Evolutionary conservation across 1,140 invertebrate species (phyloP), one percentile per base, ranked within the genome.

Genomic region (Teleopsis dalmanni): DNA sequence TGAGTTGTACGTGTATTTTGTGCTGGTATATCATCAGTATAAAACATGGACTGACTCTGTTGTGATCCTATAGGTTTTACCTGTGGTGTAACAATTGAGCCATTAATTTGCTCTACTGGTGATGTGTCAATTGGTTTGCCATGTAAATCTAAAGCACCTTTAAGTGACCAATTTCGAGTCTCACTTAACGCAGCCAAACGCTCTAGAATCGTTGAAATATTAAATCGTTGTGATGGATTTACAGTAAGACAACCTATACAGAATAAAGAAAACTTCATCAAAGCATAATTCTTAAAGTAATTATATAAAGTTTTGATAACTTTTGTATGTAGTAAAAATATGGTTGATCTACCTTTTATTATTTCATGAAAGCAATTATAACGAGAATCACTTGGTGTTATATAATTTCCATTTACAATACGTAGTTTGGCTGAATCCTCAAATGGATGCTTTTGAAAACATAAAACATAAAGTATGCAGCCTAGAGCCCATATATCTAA

Each of bases 401-500:
- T 79, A 72, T 91, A 98, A 65, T 98, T 99, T 51, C 86, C 95
- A 78, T 99, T 99, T 7, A 98, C 78, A 55, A 99, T 98, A 22
- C 87, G 81, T 51, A 99, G 71, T 72, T 99, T 99, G 27, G 95
- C 95, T 49, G 82, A 82, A 75, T 99, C 97, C 67, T 97, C 92
- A 73, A 96, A 99, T 9, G 97, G 97, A 80, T 99, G 97, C 53
- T 84, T 82, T 70, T 88, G 83, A 70, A 87, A 98, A 68, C 94
- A 94, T 10, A 99, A 73, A 23, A 86, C 81, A 72, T 91, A 99
- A 0, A 98, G 73, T 43, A 99, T 81, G 73, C 97, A 99, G 6
- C 97, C 96, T 18, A 99, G 73, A 3, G 95, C 95, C 96, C 97
- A 99, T 23, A 96, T 81, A 75, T 99, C 97, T 4, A 85, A 81